Evolutionary conservation across 1,140 invertebrate genomes (phyloP), one percentile per base, ranked within the genome.

Genomic region (Venturia canescens): DNA sequence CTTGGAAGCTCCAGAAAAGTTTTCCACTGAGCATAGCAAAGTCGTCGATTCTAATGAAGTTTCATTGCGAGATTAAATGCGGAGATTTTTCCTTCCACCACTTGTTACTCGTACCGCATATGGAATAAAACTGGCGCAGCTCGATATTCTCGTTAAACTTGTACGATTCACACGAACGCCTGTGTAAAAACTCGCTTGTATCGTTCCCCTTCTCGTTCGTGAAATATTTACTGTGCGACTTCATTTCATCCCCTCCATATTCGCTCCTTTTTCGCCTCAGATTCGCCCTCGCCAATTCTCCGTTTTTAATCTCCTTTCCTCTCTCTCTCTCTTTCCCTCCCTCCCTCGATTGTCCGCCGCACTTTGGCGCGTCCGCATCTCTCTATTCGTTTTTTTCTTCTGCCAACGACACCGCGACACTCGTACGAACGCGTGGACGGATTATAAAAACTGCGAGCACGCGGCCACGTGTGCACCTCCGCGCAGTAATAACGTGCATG

Each of bases 331-430:
- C 6, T 70, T 34, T 21, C 29, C 18, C 50, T 38, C 27, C 78
- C 78, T 74, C 69, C 69, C 80, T 80, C 77, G 83, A 85, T 83
- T 78, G 81, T 82, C 67, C 70, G 70, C 71, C 44, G n/a, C n/a
- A 57, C 78, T n/a, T 66, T 34, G 7, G 31, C 48, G 16, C 53
- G 23, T 78, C 72, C 71, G n/a, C 82, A 60, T 69, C 48, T 23
- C 78, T 44, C 18, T 82, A 5, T 34, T 63, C n/a, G 18, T 44
- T 66, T 29, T n/a, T 34, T 34, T 31, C 77, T 60, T 75, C 66
- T 57, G 26, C 9, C 66, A 16, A 60, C 82, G 79, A 70, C 78
- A 76, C 48, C 44, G 34, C 50, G 75, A 21, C 69, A 9, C 31
- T 81, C 57, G n/a, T n/a, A 23, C 75, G 72, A 70, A 79, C 70